phyloP scores from a whole-genome alignment of 2,113 vertebrate genomes.

The Gnathonemus echidnorhynchus region DNA sequence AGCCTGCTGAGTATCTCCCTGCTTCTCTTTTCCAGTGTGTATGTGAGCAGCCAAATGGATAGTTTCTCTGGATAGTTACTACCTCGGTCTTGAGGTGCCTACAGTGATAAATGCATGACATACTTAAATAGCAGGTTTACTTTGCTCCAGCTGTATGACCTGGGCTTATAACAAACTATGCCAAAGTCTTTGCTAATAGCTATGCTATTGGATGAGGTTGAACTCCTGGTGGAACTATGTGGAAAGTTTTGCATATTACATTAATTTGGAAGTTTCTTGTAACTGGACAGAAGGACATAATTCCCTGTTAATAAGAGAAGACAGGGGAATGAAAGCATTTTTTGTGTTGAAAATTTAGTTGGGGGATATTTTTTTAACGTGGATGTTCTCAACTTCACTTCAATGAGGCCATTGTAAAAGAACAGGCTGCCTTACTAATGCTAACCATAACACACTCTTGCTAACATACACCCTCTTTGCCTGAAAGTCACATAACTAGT shows the following conservation, averaged over 20 bases:
- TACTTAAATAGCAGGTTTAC: not conserved
- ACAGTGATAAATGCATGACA: not conserved
- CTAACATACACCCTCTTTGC: conserved; percentile 22
- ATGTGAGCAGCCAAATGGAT: not conserved
- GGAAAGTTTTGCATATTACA: not conserved
- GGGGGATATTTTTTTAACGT: conserved; percentile 52
- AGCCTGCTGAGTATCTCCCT: too few relatives aligned
- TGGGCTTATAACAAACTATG: not conserved
- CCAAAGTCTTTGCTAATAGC: not conserved
- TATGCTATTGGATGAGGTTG: not conserved
- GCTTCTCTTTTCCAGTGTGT: not conserved
- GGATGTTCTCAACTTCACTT: conserved; percentile 54
- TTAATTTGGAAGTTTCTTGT: not conserved
- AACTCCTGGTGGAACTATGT: not conserved
- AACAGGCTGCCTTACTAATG: conserved; percentile 45
- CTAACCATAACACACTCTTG: conserved; percentile 46
- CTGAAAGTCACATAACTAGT: conserved; percentile 20
- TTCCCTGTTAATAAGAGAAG: not conserved
- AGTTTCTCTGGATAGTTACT: not conserved
- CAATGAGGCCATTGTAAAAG: conserved; percentile 56
- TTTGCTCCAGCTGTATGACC: not conserved
- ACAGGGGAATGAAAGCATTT: conserved; percentile 46
- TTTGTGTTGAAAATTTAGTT: conserved; percentile 47
- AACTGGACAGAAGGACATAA: not conserved
- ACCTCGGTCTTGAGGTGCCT: not conserved